Base-by-base conservation (phyloP, 2,888 invertebrate genomes). In the Dasysyrphus tricinctus region DNA sequence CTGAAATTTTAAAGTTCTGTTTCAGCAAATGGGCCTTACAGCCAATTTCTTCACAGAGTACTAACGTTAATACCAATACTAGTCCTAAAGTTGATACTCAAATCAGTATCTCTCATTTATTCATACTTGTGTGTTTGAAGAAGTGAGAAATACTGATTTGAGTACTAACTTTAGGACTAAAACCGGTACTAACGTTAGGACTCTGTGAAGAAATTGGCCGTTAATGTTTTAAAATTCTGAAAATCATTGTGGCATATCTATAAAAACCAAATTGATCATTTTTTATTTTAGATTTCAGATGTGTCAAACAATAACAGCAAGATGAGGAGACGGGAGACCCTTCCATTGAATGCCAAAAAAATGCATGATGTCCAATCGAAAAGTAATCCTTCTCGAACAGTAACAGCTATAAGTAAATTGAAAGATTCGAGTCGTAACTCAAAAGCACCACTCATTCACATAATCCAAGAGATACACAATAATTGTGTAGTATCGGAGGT, bases 401-500 rank as follows among this genome's bases (percentile, higher is more conserved):
- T 91, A 14, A 90, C 89, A 4, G 91, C 91, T 0, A 88, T 91
- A 8, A 89, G 90, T 49, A 90, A 89, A 12, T 72, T 91, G 65
- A 89, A 89, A 29, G 89, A 90, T 16, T 61, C 75, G n/a, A 82
- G 79, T 51, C 70, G 24, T 8, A 70, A 11, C 39, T 61, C 61
- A n/a, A 82, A 86, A 49, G 90, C 90, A 0, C 92, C 93, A 1
- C 89, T 92, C 5, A 91, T 92, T 78, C 92, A 92, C 74, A 92
- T 92, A 9, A 90, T 92, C 42, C 92, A 92, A 85, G 92, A 92
- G 85, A 88, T 92, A 80, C 91, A 90, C 44, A 89, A 90, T 37
- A 91, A 92, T 65, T 91, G 91, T 73, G 92, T 92, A 16, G 89
- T 92, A 29, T 92, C 92, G 12, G 91, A 92, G 80, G 91, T 92